Conservation (phyloP, 2,113 vertebrate species). For the Phyllopteryx taeniolatus region DNA sequence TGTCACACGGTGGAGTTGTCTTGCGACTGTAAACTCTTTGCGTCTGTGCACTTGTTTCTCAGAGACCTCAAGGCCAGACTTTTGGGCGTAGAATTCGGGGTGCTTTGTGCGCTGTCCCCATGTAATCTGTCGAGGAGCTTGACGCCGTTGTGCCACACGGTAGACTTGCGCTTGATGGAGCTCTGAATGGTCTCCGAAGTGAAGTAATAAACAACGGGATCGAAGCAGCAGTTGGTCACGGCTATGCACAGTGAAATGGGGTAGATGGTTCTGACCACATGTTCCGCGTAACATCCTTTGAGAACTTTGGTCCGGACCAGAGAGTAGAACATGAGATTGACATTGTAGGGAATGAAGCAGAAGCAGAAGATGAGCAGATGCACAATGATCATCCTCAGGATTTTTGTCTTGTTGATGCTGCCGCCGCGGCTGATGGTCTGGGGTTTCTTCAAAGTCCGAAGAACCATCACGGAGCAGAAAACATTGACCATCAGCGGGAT, state of each 20-base stretch:
- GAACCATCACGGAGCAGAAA: conserved; percentile 88
- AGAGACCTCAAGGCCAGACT: conserved; percentile 60
- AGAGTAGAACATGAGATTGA: conserved; percentile 92
- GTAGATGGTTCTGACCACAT: conserved; percentile 88
- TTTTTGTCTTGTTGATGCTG: conserved; percentile 85
- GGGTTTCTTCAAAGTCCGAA: conserved; percentile 83
- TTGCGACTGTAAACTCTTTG: conserved; percentile 80
- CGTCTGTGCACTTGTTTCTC: conserved; percentile 74
- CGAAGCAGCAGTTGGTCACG: conserved; percentile 95
- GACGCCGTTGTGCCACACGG: conserved; percentile 54
- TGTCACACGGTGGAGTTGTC: not conserved
- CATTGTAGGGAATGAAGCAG: conserved; percentile 94
- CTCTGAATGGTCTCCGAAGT: conserved; percentile 95
- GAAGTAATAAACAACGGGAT: conserved; percentile 96
- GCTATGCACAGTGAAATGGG: conserved; percentile 92
- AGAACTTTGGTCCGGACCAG: conserved; percentile 87
- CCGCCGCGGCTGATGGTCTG: conserved; percentile 82
- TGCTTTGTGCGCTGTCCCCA: conserved; percentile 79
- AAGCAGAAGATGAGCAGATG: conserved; percentile 93
- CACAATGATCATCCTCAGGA: conserved; percentile 92
- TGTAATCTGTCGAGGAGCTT: conserved; percentile 78
- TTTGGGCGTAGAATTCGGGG: conserved; percentile 15
- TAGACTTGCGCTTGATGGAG: conserved; percentile 86
- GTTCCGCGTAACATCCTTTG: conserved; percentile 78
- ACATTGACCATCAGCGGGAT: conserved; percentile 89